Base-by-base conservation (phyloP, 2,888 invertebrate species). In the Protodeltote pygarga region DNA sequence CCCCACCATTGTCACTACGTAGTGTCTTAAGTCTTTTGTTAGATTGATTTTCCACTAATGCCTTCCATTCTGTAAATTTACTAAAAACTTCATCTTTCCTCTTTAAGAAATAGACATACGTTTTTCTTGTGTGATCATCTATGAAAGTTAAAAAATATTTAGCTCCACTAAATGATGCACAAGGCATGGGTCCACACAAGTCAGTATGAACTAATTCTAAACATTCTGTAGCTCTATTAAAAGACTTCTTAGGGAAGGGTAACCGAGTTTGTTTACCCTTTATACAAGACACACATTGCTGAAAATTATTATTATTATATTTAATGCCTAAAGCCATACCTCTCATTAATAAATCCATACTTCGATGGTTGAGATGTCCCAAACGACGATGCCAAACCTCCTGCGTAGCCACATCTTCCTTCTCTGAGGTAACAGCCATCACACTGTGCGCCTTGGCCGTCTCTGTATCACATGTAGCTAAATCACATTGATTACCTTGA, bases 211-310 rank as follows among this genome's bases (percentile, higher is more conserved):
- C 13, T n/a, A n/a, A n/a, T n/a, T n/a, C n/a, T n/a, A n/a, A 5
- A 41, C 9, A 5, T 34, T 27, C 31, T n/a, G 17, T 29, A 3
- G 42, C 31, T 38, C 49, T 29, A 2, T 15, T 45, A n/a, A 17
- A 19, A 14, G 25, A 35, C 5, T 14, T 34, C 2, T 39, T 28
- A 11, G 41, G 34, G 45, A 66, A 68, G 6, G 65, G 60, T 32
- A 55, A 24, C 10, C 54, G 33, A 5, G 39, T 40, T 23, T 65
- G 69, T 15, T 71, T 71, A 0, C 65, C 65, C 19, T 62, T 59
- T 34, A 65, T 55, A 21, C 67, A 67, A 5, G 49, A 16, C 5
- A 31, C 31, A 28, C 55, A 53, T 5, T 15, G 29, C 8, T 3
- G 15, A 16, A n/a, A 3, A 16, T 29, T 9, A 10, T 2, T 11